Base-by-base conservation (phyloP, 2,888 invertebrate genomes). In the Alviniconcha strummeri region DNA sequence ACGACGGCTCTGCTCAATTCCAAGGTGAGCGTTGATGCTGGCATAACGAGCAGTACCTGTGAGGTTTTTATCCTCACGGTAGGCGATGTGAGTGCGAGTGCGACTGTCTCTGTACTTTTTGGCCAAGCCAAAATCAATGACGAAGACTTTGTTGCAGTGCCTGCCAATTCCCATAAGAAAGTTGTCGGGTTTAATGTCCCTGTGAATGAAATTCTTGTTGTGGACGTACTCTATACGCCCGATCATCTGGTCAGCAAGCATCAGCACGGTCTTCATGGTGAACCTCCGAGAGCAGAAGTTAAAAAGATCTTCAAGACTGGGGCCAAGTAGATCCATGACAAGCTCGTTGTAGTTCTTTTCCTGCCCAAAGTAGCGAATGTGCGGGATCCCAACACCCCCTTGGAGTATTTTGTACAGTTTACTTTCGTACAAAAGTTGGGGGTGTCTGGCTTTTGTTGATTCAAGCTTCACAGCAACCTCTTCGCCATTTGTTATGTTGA, bases 241-340 rank as follows among this genome's bases (percentile, higher is more conserved):
- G 83, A 95, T 94, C 95, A 93, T 93, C 88, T 93, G 93, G 95
- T 99, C 99, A 93, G 98, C 99, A 92, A 99, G 95, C 99, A 99
- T 99, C 89, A 99, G 96, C 88, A 99, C 99, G 88, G 99, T 99
- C 95, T 99, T 99, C 95, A 99, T 98, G 90, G 99, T 99, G 95
- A 99, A 99, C 93, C 98, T 97, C 88, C 99, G 97, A 86, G 98
- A 97, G 94, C 99, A 99, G 95, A 99, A 99, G 95, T 99, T 99
- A 95, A 99, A 99, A 82, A 99, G 96, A 95, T 91, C 91, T 85
- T 91, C 91, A 52, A 91, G 88, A 88, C 91, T 91, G 79, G 91
- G 91, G 52, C 91, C 99, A 88, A 99, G 95, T 82, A 99, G 96
- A 95, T 99, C 99, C 99, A 99, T 99, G 89, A 99, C 99, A 92